These are phyloP conservation scores for Saccostrea echinata DNA, from an alignment of 1,140 invertebrate species.

Conservation along the genomic window DNA sequence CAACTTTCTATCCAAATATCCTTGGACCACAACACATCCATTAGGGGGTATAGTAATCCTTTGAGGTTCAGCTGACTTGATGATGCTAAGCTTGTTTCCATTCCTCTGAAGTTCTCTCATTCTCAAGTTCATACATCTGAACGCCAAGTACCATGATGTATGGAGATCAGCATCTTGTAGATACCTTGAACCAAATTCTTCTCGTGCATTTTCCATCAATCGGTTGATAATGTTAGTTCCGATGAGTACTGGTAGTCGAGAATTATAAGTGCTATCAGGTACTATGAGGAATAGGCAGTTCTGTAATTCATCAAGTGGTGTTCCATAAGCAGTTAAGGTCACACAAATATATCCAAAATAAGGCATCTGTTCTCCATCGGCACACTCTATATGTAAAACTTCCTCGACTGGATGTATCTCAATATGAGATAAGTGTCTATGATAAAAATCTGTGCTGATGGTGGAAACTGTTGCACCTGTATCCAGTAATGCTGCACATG, in stretches of 20 bases:
- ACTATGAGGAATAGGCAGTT: constrained; percentile 23
- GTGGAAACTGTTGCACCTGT: constrained; percentile 50
- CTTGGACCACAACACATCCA: not conserved
- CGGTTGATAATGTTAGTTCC: too few species aligned
- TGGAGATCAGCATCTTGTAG: too few species aligned
- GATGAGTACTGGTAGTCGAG: constrained; percentile 18
- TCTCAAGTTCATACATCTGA: constrained; percentile 23
- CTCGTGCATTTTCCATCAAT: not conserved
- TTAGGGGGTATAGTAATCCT: constrained; percentile 41
- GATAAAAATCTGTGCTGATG: constrained; percentile 29
- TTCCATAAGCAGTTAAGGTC: not conserved
- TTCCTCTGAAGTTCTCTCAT: constrained; percentile 10
- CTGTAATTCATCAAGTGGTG: not conserved
- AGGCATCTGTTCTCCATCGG: not conserved
- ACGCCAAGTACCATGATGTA: constrained; percentile 42
- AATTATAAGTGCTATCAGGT: constrained; percentile 19
- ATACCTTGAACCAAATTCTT: constrained; percentile 35
- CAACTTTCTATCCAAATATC: constrained; percentile 24
- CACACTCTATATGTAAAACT: constrained; percentile 37
- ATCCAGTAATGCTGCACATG: not conserved
- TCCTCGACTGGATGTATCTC: not conserved
- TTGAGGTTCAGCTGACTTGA: constrained; percentile 40
- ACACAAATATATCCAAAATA: constrained; percentile 4
- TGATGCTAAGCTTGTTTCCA: not conserved
- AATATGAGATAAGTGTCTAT: not conserved